These are phyloP conservation scores for Cantharis nigra DNA, from an alignment of 2,888 invertebrate genomes.

Conservation along the genomic window DNA sequence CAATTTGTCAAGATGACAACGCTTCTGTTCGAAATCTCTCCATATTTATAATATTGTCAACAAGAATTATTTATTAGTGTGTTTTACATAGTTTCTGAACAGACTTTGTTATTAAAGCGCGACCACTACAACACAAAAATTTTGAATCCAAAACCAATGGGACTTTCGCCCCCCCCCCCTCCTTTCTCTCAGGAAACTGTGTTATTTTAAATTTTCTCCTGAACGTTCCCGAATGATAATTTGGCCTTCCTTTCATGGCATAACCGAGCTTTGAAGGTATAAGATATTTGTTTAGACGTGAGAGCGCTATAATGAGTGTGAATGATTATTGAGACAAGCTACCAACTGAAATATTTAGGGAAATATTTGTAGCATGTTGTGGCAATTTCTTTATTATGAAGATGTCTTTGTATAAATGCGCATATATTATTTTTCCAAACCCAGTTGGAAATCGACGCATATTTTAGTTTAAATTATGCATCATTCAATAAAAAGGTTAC, in stretches of 20 bases:
- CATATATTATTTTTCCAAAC: conserved; percentile 19
- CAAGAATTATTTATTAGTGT: conserved; percentile 45
- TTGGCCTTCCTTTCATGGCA: background rate
- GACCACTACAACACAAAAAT: conserved; percentile 21
- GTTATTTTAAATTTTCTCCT: background rate
- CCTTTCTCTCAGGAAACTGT: too few species aligned
- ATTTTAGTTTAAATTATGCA: conserved; percentile 23
- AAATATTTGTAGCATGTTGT: conserved; percentile 46
- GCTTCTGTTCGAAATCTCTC: conserved; percentile 50
- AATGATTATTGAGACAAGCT: conserved; percentile 34
- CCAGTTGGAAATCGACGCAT: conserved; percentile 30
- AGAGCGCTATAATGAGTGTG: conserved; percentile 26
- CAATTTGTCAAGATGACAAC: conserved; percentile 55
- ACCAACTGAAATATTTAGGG: conserved; percentile 46
- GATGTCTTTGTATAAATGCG: conserved; percentile 32
- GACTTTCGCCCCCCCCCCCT: background rate
- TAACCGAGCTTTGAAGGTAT: background rate
- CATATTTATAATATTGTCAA: conserved; percentile 49
- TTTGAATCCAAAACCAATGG: background rate
- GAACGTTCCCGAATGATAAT: background rate
- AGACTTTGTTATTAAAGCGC: conserved; percentile 31
- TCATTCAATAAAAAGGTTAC: background rate
- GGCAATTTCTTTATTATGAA: conserved; percentile 36
- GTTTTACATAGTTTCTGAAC: conserved; percentile 44
- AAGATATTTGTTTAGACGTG: conserved; percentile 7